phyloP scores from a whole-genome alignment of 2,797 vertebrate genomes.

The Avahi laniger region DNA sequence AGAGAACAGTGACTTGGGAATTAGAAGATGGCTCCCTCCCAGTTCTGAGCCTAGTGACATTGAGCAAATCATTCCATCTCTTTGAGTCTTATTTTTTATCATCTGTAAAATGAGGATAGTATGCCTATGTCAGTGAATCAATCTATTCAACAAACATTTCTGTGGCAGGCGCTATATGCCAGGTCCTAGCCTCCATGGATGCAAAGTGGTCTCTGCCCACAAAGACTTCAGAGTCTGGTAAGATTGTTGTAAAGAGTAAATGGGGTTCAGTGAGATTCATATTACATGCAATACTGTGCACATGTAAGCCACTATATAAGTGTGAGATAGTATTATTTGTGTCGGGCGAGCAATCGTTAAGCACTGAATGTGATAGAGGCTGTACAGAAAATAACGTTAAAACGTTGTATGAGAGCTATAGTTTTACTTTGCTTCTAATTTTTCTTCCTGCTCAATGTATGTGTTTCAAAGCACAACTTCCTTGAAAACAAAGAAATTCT shows the following conservation, averaged over 20 bases:
- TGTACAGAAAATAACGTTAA: not conserved
- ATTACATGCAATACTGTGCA: not conserved
- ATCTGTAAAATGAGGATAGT: not conserved
- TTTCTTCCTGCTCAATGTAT: slow-evolving; percentile 5
- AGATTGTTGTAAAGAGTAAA: not conserved
- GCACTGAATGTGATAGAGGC: not conserved
- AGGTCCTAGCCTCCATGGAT: not conserved
- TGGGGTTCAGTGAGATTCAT: not conserved
- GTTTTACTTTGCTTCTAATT: not conserved
- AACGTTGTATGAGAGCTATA: not conserved
- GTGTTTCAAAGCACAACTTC: slow-evolving; percentile 11
- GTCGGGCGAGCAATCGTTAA: not conserved
- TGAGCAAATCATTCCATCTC: not conserved
- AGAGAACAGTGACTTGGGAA: not conserved
- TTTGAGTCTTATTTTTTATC: not conserved
- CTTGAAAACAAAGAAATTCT: slow-evolving; percentile 35
- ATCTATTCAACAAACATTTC: not conserved
- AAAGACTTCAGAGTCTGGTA: not conserved
- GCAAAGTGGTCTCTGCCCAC: not conserved
- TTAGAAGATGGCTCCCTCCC: not conserved
- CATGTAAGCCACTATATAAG: not conserved
- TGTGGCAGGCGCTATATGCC: not conserved
- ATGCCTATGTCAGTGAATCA: not conserved
- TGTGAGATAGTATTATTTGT: not conserved
- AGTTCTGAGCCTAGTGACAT: not conserved